Conservation (phyloP, 1,140 invertebrate genomes). For the Anoplolepis gracilipes region DNA sequence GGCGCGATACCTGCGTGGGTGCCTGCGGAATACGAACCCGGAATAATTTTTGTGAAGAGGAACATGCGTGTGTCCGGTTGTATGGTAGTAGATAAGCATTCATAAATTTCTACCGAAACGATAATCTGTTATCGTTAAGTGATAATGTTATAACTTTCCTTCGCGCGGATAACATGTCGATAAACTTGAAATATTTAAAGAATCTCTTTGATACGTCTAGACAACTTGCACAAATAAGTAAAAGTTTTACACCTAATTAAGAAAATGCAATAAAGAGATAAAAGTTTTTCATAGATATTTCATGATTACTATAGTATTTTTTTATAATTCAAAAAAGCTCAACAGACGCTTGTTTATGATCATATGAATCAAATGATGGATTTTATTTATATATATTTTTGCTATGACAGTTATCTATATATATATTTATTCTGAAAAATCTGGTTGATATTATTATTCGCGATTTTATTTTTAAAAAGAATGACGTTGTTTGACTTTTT, state of each 20-base stretch:
- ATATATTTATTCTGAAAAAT: background rate
- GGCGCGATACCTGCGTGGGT: constrained; percentile 62
- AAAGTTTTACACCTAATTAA: background rate
- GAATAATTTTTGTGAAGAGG: constrained; percentile 58
- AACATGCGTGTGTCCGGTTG: constrained; percentile 39
- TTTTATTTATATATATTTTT: background rate
- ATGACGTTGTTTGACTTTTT: constrained; percentile 9
- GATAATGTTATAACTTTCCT: constrained; percentile 34
- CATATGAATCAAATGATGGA: background rate
- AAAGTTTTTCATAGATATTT: background rate
- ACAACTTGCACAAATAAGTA: background rate
- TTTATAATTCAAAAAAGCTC: background rate
- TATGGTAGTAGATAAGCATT: constrained; percentile 58
- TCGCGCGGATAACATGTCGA: background rate
- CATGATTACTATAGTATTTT: background rate
- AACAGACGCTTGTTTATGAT: background rate
- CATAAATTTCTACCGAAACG: constrained; percentile 44
- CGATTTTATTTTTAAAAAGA: background rate
- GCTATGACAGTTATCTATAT: background rate
- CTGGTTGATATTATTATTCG: background rate
- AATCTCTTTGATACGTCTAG: background rate
- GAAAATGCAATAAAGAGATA: background rate
- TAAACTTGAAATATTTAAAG: constrained; percentile 9
- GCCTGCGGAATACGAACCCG: constrained; percentile 14
- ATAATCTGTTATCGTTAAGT: constrained; percentile 67